A percentile compares a stretch with the other conserved stretches of the same genome.
These are phyloP conservation scores for Anarsia innoxiella DNA, from an alignment of 2,888 invertebrate species.

Conservation along the genomic window DNA sequence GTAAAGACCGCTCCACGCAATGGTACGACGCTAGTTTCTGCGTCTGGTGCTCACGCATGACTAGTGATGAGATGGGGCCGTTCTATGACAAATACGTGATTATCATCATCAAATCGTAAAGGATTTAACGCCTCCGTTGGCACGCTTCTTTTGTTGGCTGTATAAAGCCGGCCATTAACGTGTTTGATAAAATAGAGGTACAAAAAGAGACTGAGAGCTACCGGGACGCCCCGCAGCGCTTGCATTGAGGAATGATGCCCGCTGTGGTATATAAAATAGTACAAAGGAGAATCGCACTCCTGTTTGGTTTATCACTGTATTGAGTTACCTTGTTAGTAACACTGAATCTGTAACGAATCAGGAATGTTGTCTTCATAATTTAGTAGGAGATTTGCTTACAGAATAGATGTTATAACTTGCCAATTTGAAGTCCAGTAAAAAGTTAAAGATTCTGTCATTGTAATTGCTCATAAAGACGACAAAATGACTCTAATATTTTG, in stretches of 20 bases:
- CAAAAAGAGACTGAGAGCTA: constrained; percentile 68
- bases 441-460: too few relatives aligned
- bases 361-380: constrained; percentile 5
- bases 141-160: constrained; percentile 71
- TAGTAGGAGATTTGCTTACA: background rate
- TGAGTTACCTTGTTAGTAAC: constrained; percentile 40
- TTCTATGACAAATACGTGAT: constrained; percentile 66
- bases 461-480: too few relatives aligned
- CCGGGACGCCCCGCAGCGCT: constrained; percentile 59
- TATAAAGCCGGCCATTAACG: constrained; percentile 73
- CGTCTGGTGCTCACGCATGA: constrained; percentile 35
- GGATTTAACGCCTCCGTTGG: constrained; percentile 76
- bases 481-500: too few relatives aligned
- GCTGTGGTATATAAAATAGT: constrained; percentile 52
- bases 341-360: constrained; percentile 16
- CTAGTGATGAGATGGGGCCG: constrained; percentile 36
- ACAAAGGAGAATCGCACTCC: constrained; percentile 42
- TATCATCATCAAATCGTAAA: constrained; percentile 70
- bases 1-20: too few relatives aligned
- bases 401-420: background rate
- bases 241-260: constrained; percentile 54
- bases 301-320: constrained; percentile 41
- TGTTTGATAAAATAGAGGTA: constrained; percentile 72
- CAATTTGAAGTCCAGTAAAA: background rate
- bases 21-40: constrained; percentile 2